Conservation (phyloP, 2,797 vertebrate species). For the Epinephelus coioides region DNA sequence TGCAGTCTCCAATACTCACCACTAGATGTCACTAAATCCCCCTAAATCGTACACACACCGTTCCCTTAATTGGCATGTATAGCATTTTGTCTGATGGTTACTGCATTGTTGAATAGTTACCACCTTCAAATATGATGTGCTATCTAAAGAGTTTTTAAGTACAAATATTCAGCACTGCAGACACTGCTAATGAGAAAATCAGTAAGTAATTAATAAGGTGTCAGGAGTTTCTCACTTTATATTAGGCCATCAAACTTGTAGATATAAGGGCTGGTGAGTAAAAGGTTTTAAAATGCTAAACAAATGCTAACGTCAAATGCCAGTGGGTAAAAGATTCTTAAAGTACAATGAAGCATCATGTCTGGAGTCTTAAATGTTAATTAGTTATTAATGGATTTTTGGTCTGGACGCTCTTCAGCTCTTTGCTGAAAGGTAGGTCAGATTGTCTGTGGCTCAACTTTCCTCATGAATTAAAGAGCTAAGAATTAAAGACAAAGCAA, state of each 20-base stretch:
- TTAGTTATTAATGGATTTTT: slow-evolving; percentile 40
- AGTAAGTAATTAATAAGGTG: background rate
- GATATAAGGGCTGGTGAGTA: background rate
- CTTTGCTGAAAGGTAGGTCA: slow-evolving; percentile 32
- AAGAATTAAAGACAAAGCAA: slow-evolving; percentile 1
- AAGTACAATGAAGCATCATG: slow-evolving; percentile 24
- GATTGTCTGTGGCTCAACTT: background rate
- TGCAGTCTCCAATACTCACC: too few relatives aligned
- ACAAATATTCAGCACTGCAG: background rate
- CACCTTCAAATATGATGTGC: background rate
- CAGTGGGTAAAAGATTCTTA: background rate
- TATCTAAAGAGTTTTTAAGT: background rate
- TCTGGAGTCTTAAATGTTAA: slow-evolving; percentile 45
- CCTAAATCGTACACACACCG: too few relatives aligned
- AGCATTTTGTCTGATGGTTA: background rate
- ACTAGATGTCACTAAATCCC: too few relatives aligned
- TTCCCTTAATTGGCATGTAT: background rate
- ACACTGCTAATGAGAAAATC: background rate
- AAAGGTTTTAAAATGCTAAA: background rate
- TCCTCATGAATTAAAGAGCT: slow-evolving; percentile 8
- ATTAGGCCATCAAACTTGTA: background rate
- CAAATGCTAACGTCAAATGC: slow-evolving; percentile 8
- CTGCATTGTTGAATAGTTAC: background rate
- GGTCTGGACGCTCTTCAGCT: slow-evolving; percentile 15
- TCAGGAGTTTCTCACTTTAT: slow-evolving; percentile 1